These are phyloP conservation scores for Mionectes olivaceus DNA, from an alignment of 2,797 vertebrate genomes.

Conservation along the genomic window DNA sequence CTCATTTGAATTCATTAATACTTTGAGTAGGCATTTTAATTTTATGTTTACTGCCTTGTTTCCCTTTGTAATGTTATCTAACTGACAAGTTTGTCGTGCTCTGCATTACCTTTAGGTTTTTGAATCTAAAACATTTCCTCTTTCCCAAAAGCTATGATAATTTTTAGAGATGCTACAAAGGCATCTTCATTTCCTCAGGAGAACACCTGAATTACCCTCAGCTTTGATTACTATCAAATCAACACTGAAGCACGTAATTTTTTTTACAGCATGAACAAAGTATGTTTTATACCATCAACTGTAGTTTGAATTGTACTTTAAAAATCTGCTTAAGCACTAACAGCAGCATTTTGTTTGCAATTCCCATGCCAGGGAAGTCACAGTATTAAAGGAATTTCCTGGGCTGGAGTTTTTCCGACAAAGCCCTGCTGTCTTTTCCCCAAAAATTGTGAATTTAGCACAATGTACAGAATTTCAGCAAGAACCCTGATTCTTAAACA, in stretches of 20 bases:
- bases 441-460: constrained; percentile 34
- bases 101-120: constrained; percentile 20
- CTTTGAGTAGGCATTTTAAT: constrained; percentile 50
- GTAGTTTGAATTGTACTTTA: not conserved
- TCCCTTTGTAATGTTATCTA: constrained; percentile 32
- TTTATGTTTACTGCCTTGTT: constrained; percentile 48
- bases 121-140: constrained; percentile 20
- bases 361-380: not conserved
- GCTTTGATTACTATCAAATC: constrained; percentile 34
- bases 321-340: not conserved
- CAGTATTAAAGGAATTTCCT: constrained; percentile 19
- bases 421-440: not conserved
- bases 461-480: constrained; percentile 58
- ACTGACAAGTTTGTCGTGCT: constrained; percentile 9
- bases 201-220: constrained; percentile 17
- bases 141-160: constrained; percentile 24
- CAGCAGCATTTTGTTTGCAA: constrained; percentile 12
- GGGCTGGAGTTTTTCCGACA: not conserved
- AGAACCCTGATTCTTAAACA: not conserved
- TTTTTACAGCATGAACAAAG: constrained; percentile 3
- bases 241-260: not conserved
- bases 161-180: not conserved
- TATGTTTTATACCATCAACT: not conserved
- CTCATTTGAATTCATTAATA: constrained; percentile 56
- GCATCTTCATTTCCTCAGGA: constrained; percentile 8